Evolutionary conservation across 92 coral and sea anemone genomes (phyloP), one percentile per base, ranked within the genome.

Genomic region (Epizoanthus stellaris): DNA sequence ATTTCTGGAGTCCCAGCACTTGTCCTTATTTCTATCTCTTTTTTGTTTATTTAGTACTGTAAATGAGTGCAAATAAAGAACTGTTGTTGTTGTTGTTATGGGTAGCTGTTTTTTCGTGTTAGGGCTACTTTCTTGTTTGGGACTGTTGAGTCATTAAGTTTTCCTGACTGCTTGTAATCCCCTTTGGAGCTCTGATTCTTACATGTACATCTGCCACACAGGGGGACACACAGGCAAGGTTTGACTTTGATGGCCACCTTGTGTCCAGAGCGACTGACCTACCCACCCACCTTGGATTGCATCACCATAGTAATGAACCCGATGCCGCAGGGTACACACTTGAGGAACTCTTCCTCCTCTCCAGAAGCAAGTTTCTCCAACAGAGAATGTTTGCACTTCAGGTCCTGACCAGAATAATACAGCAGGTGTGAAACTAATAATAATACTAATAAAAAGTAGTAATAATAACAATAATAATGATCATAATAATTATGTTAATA

Each of bases 251-350:
- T 67, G 99, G 99, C 23, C 85, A 75, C 70, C 86, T 97, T 64
- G 88, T 97, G 34, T 71, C 92, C 42, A 89, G 91, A 83, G 81
- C 42, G 54, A 88, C 92, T 59, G 84, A 86, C 71, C 80, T 94
- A 20, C 99, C 98, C 70, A 98, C 90, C 68, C 92, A 91, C 80
- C 87, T 94, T 45, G 99, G 99, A 4, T 87, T 97, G 47, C 99
- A 97, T 93, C 99, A 97, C 90, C 99, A 97, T 89, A 96, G 99
- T 5, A 76, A 94, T 15, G 97, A 97, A 34, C 97, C 99, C 11
- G 93, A 85, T 49, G 86, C 95, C 67, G 93, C 99, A 0, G 99
- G 99, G 20, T 97, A 97, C 69, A 92, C 95, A 8, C 92, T 97
- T 1, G 99, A 97, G 71, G 99, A 97, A 75, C 80, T 97, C 53